A percentile compares a stretch with the other conserved stretches of the same genome.
phyloP scores from a whole-genome alignment of 2,888 invertebrate species.

The Chrysodeixis includens region DNA sequence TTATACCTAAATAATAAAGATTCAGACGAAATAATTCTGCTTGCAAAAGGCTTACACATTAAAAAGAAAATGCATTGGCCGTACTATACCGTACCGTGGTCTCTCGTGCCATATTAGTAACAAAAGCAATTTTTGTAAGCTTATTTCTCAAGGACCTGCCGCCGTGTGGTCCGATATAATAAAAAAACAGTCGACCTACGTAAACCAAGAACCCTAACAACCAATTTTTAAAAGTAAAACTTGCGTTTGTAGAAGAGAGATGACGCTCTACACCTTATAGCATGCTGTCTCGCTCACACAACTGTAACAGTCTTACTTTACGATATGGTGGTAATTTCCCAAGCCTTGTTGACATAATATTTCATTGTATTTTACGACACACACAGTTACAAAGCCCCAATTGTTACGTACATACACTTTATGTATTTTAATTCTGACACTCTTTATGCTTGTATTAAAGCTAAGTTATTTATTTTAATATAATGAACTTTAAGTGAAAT shows the following conservation, averaged over 20 bases:
- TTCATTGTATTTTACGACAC: slow-evolving; percentile 50
- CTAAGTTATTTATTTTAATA: slow-evolving; percentile 35
- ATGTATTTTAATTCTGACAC: slow-evolving; percentile 35
- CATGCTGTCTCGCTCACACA: too few relatives aligned
- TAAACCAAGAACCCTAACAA: slow-evolving; percentile 31
- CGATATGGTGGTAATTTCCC: neutral
- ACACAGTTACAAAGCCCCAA: slow-evolving; percentile 21
- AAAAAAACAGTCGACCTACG: slow-evolving; percentile 56
- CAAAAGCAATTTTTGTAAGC: slow-evolving; percentile 48
- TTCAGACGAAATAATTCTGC: neutral
- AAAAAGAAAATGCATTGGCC: neutral
- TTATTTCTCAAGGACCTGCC: slow-evolving; percentile 46
- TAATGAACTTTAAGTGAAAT: slow-evolving; percentile 38
- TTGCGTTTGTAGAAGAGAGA: too few relatives aligned
- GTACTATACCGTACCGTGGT: neutral
- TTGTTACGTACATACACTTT: slow-evolving; percentile 47
- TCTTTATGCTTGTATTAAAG: slow-evolving; percentile 48
- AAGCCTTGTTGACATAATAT: slow-evolving; percentile 50
- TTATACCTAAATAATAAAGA: neutral
- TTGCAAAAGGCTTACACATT: neutral
- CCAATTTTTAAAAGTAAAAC: too few relatives aligned
- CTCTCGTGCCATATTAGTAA: slow-evolving; percentile 38
- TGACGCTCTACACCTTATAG: too few relatives aligned
- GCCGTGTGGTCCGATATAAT: slow-evolving; percentile 56
- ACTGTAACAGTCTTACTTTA: too few relatives aligned